Evolutionary conservation across 1,140 invertebrate genomes (phyloP), one percentile per base, ranked within the genome.

Genomic region (Trinorchestia longiramus): DNA sequence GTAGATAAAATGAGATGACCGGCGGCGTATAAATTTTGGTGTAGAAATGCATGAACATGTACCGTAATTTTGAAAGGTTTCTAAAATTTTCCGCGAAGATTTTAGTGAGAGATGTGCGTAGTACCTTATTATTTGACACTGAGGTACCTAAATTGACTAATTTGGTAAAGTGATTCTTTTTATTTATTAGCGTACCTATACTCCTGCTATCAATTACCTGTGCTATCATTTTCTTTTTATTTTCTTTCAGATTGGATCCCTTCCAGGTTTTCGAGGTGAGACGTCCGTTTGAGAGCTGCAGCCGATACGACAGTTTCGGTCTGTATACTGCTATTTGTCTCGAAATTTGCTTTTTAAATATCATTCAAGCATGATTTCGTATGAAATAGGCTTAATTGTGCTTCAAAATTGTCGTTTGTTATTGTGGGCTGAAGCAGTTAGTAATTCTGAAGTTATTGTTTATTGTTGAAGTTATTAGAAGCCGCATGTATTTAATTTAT

Each of bases 201-300:
- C 36, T 19, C 36, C 62, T 77, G 15, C 15, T 77, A 77, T 77
- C 36, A 19, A 53, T 53, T 53, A n/a, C n/a, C n/a, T n/a, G 47
- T 53, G 62, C 3, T 23, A 19, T 36, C 36, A 90, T 8, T 87
- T 88, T 95, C 17, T 90, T 40, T 95, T 62, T 95, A n/a, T 92
- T 77, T 95, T 87, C 17, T 96, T 96, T 90, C 96, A 96, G 96
- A 91, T 97, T 97, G 88, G 97, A 97, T 96, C 97, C 97, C 19
- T 97, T 97, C 77, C 97, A 97, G 95, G 96, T 97, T 92, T 97
- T 97, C 94, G 97, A 97, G 95, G 96, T 96, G 95, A 96, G 96
- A 45, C 8, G 36, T 94, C 36, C 43, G 4, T 90, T 77, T 11
- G 62, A 77, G 62, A 77, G 8, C 28, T 77, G 62, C 62, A 23